Conservation (phyloP, 2,797 vertebrate species). For the Parauchenoglanis punctatus region DNA sequence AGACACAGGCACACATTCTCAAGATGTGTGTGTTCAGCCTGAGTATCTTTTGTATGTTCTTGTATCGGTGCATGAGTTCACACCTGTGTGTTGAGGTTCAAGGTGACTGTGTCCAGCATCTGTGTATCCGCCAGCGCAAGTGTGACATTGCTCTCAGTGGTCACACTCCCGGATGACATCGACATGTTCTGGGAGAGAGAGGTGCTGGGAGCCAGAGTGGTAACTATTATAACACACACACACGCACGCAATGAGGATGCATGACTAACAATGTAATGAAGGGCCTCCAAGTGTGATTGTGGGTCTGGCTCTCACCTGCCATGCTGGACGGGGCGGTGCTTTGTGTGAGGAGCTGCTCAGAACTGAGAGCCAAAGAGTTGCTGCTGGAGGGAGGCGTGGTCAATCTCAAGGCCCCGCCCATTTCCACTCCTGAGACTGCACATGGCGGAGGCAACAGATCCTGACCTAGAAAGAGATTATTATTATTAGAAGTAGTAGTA, state of each 20-base stretch:
- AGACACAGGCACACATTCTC: constrained; percentile 30
- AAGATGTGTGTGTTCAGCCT: neutral
- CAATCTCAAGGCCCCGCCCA: constrained; percentile 79
- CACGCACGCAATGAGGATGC: neutral
- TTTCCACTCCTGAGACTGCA: constrained; percentile 71
- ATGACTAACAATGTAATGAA: neutral
- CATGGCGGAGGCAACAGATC: constrained; percentile 83
- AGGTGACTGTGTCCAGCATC: constrained; percentile 91
- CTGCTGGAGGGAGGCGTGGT: constrained; percentile 74
- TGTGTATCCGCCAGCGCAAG: constrained; percentile 92
- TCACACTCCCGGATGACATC: constrained; percentile 88
- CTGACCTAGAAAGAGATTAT: constrained; percentile 74
- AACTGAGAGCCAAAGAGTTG: constrained; percentile 82
- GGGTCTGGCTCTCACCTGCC: constrained; percentile 70
- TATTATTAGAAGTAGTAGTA: neutral
- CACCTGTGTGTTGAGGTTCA: constrained; percentile 83
- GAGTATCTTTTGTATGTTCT: neutral
- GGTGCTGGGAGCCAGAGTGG: constrained; percentile 80
- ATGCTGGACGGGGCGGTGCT: constrained; percentile 73
- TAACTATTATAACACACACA: constrained; percentile 60
- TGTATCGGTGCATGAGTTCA: neutral
- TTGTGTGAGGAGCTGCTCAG: constrained; percentile 86
- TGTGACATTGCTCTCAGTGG: constrained; percentile 89
- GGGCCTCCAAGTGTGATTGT: neutral
- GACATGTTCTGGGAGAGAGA: constrained; percentile 88